Conservation (phyloP, 2,888 invertebrate species). For the Pecten maximus region DNA sequence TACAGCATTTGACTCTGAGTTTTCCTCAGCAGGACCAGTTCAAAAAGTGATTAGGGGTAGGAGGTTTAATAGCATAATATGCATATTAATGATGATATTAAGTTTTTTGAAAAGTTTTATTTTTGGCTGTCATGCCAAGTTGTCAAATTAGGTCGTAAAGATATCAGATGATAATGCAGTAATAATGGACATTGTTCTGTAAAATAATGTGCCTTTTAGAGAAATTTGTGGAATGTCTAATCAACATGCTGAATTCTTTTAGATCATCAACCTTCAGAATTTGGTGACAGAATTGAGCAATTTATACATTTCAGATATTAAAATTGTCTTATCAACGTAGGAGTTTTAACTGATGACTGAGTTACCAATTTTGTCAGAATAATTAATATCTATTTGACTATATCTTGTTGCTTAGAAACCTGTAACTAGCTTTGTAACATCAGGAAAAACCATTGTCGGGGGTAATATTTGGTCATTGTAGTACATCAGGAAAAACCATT, state of each 20-base stretch:
- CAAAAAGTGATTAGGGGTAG: not conserved
- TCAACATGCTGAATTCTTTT: constrained; percentile 21
- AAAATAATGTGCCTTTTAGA: constrained; percentile 18
- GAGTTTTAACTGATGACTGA: no score
- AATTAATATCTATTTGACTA: no score
- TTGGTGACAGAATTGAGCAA: not conserved
- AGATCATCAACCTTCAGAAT: not conserved
- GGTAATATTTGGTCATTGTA: no score
- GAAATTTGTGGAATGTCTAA: constrained; percentile 33
- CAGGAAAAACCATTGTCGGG: no score
- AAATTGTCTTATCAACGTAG: no score
- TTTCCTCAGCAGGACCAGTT: not conserved
- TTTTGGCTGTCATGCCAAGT: not conserved
- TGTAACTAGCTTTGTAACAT: no score
- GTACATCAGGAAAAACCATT: no score
- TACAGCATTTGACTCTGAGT: not conserved
- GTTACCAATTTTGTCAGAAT: no score
- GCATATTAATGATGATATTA: constrained; percentile 32
- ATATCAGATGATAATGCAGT: constrained; percentile 4
- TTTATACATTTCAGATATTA: no score
- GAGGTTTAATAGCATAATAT: not conserved
- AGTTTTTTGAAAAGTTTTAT: constrained; percentile 35
- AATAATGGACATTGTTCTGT: constrained; percentile 1
- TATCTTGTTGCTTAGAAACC: no score
- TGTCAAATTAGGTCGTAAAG: constrained; percentile 33